These are phyloP conservation scores for Lucilia sericata DNA, from an alignment of 1,140 invertebrate genomes.

Conservation along the genomic window DNA sequence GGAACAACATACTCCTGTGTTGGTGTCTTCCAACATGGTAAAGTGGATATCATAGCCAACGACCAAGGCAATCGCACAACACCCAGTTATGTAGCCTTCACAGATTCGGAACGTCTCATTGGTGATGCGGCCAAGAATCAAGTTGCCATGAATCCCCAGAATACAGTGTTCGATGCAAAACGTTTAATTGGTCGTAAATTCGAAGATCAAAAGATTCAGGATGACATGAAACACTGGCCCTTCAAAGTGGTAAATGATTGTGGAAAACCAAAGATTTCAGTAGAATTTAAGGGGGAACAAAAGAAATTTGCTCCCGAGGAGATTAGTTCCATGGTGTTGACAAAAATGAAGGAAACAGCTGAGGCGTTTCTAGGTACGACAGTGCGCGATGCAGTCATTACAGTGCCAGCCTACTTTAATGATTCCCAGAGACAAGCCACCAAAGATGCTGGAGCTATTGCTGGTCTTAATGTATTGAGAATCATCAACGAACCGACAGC, in stretches of 20 bases:
- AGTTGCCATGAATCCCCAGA: constrained; percentile 83
- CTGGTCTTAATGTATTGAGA: constrained; percentile 76
- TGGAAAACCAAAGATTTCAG: constrained; percentile 77
- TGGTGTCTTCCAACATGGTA: constrained; percentile 83
- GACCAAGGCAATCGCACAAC: constrained; percentile 93
- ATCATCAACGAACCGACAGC: constrained; percentile 83
- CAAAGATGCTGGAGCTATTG: constrained; percentile 76
- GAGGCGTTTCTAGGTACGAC: constrained; percentile 79
- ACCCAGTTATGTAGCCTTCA: constrained; percentile 92
- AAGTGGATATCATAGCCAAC: constrained; percentile 93
- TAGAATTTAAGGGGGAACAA: constrained; percentile 78
- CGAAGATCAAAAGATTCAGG: constrained; percentile 79
- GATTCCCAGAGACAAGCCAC: constrained; percentile 76
- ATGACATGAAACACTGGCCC: constrained; percentile 82
- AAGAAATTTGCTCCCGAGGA: constrained; percentile 83
- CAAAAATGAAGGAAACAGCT: constrained; percentile 85
- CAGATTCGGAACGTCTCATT: constrained; percentile 86
- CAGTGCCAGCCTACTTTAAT: constrained; percentile 75
- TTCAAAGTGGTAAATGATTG: constrained; percentile 77
- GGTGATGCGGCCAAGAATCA: constrained; percentile 86
- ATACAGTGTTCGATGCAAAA: constrained; percentile 83
- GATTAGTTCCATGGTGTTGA: constrained; percentile 81
- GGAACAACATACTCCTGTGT: constrained; percentile 87
- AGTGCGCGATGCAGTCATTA: constrained; percentile 75
- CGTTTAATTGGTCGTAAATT: constrained; percentile 76